These are phyloP conservation scores for Agapetus fuscipes DNA, from an alignment of 2,888 invertebrate species.

Conservation along the genomic window DNA sequence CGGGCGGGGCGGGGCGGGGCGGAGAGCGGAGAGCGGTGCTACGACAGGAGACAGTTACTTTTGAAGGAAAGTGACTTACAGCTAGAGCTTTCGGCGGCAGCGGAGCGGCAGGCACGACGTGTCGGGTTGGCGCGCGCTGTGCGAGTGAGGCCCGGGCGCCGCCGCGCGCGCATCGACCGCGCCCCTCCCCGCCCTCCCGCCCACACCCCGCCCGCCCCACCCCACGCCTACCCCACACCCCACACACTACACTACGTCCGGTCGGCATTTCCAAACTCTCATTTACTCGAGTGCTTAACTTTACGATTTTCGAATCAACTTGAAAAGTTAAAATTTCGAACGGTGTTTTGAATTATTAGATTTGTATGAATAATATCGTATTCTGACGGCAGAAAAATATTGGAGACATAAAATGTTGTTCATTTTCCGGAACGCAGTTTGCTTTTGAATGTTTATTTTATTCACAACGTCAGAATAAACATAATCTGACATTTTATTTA, in stretches of 20 bases:
- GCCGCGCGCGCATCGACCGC: conserved; percentile 32
- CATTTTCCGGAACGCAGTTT: too few relatives aligned
- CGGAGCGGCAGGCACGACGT: conserved; percentile 25
- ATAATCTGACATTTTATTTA: too few relatives aligned
- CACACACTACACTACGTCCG: conserved; percentile 10
- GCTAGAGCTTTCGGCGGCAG: conserved; percentile 30
- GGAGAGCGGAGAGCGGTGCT: conserved; percentile 25
- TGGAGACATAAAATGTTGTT: too few relatives aligned
- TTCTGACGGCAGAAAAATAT: too few relatives aligned
- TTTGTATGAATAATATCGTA: background rate
- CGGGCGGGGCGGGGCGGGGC: conserved; percentile 36
- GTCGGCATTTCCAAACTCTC: conserved; percentile 13
- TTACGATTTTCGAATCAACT: background rate
- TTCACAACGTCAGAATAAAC: too few relatives aligned
- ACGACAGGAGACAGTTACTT: conserved; percentile 16
- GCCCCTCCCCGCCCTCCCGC: conserved; percentile 27
- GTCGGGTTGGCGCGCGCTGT: conserved; percentile 31
- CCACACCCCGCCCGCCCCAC: conserved; percentile 23
- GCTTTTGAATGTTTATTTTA: too few relatives aligned
- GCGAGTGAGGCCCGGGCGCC: conserved; percentile 31
- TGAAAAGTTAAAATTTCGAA: too few relatives aligned
- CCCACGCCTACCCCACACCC: conserved; percentile 11
- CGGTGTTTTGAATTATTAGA: too few relatives aligned
- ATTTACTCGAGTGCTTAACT: background rate
- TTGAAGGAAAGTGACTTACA: conserved; percentile 21